Evolutionary conservation across 2,888 invertebrate species (phyloP).

Genomic region (Prionchulus punctatus): DNA sequence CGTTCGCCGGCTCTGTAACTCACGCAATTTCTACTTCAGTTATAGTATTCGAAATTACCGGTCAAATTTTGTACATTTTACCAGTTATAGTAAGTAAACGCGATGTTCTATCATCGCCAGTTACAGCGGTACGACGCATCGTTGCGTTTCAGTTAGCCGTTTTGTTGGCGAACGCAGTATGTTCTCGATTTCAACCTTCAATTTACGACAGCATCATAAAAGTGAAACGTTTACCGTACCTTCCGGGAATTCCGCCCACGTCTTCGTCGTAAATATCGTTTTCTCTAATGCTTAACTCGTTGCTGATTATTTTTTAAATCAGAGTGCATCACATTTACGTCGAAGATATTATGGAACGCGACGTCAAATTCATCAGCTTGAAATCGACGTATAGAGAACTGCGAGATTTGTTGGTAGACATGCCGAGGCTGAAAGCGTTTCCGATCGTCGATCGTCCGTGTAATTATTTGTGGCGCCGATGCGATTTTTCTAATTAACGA

Average conservation of each 20-base stretch:
- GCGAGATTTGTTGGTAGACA: slow-evolving; percentile 61
- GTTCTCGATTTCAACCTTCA: slow-evolving; percentile 80
- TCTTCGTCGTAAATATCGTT: slow-evolving; percentile 24
- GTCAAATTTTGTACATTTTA: slow-evolving; percentile 87
- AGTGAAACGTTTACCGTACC: slow-evolving; percentile 86
- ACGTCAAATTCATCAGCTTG: slow-evolving; percentile 42
- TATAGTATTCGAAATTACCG: slow-evolving; percentile 95
- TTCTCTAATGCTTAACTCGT: no score
- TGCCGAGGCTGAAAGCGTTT: slow-evolving; percentile 58
- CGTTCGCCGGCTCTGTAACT: slow-evolving; percentile 88
- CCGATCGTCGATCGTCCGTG: slow-evolving; percentile 76
- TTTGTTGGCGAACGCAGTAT: slow-evolving; percentile 80
- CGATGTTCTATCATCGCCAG: no score
- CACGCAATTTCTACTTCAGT: slow-evolving; percentile 95
- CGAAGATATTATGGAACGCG: slow-evolving; percentile 86
- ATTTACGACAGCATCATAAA: slow-evolving; percentile 96
- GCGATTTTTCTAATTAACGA: no score
- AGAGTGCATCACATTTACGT: slow-evolving; percentile 71
- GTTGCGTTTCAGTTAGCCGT: slow-evolving; percentile 70
- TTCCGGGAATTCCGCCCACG: slow-evolving; percentile 58
- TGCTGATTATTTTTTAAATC: no score
- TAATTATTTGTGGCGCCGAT: slow-evolving; percentile 26
- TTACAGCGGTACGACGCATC: no score
- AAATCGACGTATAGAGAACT: slow-evolving; percentile 70
- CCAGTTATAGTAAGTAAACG: slow-evolving; percentile 88